Evolutionary conservation across 2,113 vertebrate genomes (phyloP).

Genomic region (Lasiurus borealis): DNA sequence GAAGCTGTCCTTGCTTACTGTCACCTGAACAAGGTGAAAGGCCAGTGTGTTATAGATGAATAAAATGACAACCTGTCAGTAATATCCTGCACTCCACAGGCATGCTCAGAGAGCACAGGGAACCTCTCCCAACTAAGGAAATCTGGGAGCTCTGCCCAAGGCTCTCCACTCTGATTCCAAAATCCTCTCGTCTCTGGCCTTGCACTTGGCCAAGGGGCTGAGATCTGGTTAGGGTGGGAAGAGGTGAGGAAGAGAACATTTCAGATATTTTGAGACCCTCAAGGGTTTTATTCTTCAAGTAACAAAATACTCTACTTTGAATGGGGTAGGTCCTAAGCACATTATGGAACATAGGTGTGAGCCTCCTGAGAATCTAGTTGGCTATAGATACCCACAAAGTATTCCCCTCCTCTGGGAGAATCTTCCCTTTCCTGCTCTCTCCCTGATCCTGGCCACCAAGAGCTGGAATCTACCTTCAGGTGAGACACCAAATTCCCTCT

Average conservation of each 20-base stretch:
- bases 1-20: neutral
- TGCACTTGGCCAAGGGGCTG: neutral
- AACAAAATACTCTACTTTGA: neutral
- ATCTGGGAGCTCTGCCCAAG: neutral
- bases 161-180: neutral
- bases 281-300: neutral
- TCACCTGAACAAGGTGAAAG: neutral
- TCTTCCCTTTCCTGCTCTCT: neutral
- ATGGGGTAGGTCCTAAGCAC: neutral
- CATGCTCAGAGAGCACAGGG: neutral
- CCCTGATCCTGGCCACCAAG: neutral
- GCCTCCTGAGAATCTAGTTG: neutral
- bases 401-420: neutral
- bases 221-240: neutral
- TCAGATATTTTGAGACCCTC: neutral
- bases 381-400: neutral
- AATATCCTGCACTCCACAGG: neutral
- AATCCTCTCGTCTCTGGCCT: neutral
- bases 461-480: neutral
- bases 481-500: neutral
- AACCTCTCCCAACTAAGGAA: neutral
- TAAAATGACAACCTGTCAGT: neutral
- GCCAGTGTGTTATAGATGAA: neutral
- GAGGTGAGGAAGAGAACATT: neutral
- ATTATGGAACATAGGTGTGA: neutral